Conservation (phyloP, 2,113 vertebrate species). For the Albula glossodonta region DNA sequence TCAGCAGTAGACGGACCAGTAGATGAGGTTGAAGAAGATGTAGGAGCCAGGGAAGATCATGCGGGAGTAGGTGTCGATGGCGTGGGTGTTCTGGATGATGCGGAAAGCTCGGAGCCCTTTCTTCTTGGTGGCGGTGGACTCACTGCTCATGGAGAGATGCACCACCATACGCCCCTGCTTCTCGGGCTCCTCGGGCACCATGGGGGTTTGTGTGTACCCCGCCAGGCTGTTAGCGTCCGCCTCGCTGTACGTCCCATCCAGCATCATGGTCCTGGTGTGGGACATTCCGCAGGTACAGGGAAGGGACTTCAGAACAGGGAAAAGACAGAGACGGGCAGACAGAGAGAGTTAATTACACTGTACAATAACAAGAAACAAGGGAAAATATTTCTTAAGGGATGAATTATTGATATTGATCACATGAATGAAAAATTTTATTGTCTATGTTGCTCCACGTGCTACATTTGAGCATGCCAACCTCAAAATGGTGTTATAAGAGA, state of each 20-base stretch:
- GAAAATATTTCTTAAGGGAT: too few relatives aligned
- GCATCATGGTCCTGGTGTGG: conserved; percentile 83
- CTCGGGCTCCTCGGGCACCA: conserved; percentile 72
- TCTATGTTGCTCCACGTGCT: too few relatives aligned
- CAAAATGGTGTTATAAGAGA: too few relatives aligned
- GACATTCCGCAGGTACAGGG: conserved; percentile 85
- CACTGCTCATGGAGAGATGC: conserved; percentile 82
- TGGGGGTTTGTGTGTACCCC: conserved; percentile 81
- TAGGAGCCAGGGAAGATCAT: conserved; percentile 92
- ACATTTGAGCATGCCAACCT: too few relatives aligned
- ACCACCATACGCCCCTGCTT: conserved; percentile 86
- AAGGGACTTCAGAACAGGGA: conserved; percentile 62
- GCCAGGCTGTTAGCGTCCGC: conserved; percentile 90
- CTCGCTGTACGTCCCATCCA: conserved; percentile 88
- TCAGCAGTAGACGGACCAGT: conserved; percentile 96
- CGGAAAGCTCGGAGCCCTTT: conserved; percentile 78
- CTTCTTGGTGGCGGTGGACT: conserved; percentile 79
- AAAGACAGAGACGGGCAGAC: not conserved
- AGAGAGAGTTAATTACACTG: not conserved
- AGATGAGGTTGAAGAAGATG: conserved; percentile 96
- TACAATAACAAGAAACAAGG: too few relatives aligned
- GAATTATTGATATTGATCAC: too few relatives aligned
- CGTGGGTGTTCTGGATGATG: conserved; percentile 90
- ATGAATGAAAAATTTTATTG: too few relatives aligned
- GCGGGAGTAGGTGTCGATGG: conserved; percentile 93